These are phyloP conservation scores for Diorhabda elongata DNA, from an alignment of 1,140 invertebrate genomes.

Conservation along the genomic window DNA sequence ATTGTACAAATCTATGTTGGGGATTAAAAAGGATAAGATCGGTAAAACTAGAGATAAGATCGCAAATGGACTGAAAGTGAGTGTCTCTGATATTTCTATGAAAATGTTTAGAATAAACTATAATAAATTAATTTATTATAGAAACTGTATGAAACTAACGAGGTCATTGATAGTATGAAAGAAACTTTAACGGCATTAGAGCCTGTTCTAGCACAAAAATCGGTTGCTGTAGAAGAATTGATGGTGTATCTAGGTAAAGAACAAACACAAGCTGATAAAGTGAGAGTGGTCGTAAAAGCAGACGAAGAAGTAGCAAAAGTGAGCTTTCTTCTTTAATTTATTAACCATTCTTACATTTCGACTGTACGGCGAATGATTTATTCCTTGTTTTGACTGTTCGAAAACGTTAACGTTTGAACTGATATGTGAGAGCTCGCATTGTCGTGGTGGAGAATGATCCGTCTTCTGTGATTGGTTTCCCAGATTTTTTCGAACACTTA, in stretches of 20 bases:
- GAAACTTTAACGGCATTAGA: constrained; percentile 79
- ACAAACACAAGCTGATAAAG: constrained; percentile 79
- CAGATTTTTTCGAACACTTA: no score
- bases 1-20: constrained; percentile 64
- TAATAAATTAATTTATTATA: constrained; percentile 43
- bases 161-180: constrained; percentile 81
- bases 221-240: constrained; percentile 72
- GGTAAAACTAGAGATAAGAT: constrained; percentile 64
- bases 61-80: constrained; percentile 68
- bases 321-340: not conserved
- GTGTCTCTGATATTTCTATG: not conserved
- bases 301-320: constrained; percentile 78
- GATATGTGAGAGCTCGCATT: no score
- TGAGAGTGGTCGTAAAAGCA: constrained; percentile 66
- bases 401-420: no score
- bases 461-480: no score
- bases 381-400: no score
- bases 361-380: no score
- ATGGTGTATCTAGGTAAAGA: constrained; percentile 74
- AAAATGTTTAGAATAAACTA: no score
- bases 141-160: constrained; percentile 83
- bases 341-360: no score
- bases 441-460: no score
- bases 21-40: constrained; percentile 65
- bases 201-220: constrained; percentile 79